Evolutionary conservation across 2,113 vertebrate genomes (phyloP), one percentile per base, ranked within the genome.

Genomic region (Manacus vitellinus): DNA sequence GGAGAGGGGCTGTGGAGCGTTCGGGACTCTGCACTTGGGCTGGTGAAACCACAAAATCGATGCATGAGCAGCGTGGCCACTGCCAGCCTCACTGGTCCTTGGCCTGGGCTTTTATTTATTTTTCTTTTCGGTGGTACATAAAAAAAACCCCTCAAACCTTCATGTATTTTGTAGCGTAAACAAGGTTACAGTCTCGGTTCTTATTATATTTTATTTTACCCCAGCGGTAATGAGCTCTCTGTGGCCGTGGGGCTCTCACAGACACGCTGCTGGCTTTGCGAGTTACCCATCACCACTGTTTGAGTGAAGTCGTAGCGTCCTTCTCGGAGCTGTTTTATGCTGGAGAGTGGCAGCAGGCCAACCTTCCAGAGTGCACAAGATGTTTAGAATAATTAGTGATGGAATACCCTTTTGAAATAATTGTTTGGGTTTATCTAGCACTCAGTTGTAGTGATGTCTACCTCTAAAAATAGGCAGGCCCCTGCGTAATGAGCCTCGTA

Each of bases 311-410:
- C 0, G 8, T 25, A 72, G 27, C 9, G 0, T 75, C 8, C 1
- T 52, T 75, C n/a, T 41, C 9, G 1, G 47, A 83, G 43, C 68
- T n/a, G 39, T 66, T 67, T 6, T 84, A 24, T 19, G 24, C 89
- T 27, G 6, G 41, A 25, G 62, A n/a, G 74, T 79, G 95, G 96
- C 88, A 81, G 52, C 24, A 61, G 37, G 90, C 94, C 95, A 95
- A 9, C 25, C 76, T 71, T 63, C 12, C 72, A 2, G 83, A 30
- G 68, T 0, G 0, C 61, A 75, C 52, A 11, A 78, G 44, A 72
- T 94, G 92, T 96, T 96, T 94, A 92, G 91, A 96, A 94, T 97
- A 96, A 95, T 96, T 89, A 78, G 76, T 96, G 94, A 94, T 94
- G 80, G 88, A 96, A 52, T 84, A 65, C 47, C 76, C 94, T 92